Conservation (phyloP, 2,113 vertebrate genomes). For the Corapipo altera region DNA sequence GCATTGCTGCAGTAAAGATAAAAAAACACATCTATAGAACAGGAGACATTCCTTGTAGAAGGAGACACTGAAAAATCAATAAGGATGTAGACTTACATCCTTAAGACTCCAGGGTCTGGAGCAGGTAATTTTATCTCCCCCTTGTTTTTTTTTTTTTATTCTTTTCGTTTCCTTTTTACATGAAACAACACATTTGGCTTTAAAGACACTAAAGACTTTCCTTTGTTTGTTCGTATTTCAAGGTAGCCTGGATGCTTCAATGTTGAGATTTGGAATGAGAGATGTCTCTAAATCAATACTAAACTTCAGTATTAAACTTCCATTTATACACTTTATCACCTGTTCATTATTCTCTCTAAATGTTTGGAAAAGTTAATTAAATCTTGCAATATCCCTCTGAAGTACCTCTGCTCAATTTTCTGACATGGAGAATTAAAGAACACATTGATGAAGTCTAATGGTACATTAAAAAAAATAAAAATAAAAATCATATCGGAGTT, state of each 20-base stretch:
- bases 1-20: fast-evolving
- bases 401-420: neutral
- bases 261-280: neutral
- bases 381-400: neutral
- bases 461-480: neutral
- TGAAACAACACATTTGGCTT: neutral
- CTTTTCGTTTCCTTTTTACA: neutral
- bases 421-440: neutral
- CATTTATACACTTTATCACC: neutral
- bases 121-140: neutral
- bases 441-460: neutral
- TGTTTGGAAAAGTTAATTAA: neutral
- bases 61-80: neutral
- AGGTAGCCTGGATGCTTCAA: neutral
- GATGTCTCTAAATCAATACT: neutral
- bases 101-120: neutral
- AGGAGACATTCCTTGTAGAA: neutral
- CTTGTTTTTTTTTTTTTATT: fast-evolving
- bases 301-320: neutral
- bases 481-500: neutral
- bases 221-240: neutral
- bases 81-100: neutral
- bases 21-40: neutral
- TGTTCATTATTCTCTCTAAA: neutral
- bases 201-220: slow-evolving; percentile 1